These are phyloP conservation scores for Alviniconcha strummeri DNA, from an alignment of 2,888 invertebrate species.

Conservation along the genomic window DNA sequence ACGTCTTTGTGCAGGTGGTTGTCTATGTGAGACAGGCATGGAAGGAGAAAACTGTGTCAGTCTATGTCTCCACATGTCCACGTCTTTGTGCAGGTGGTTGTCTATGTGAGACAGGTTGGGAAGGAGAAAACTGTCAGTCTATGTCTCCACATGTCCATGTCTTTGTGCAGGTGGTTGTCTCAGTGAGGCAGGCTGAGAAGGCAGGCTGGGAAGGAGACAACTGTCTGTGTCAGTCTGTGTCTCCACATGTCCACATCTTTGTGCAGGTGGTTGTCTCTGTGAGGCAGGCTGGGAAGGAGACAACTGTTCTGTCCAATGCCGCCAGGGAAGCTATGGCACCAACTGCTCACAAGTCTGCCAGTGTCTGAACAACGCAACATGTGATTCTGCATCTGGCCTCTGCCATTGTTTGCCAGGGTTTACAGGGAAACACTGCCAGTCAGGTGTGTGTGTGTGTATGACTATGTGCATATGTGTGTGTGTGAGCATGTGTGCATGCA, in stretches of 20 bases:
- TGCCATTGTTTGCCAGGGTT: slow-evolving; percentile 58
- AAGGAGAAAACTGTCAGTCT: not conserved
- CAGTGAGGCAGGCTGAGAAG: too few relatives aligned
- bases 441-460: slow-evolving; percentile 38
- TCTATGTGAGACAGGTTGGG: too few relatives aligned
- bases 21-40: too few relatives aligned
- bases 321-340: slow-evolving; percentile 55
- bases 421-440: slow-evolving; percentile 54
- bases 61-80: not conserved
- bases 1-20: too few relatives aligned
- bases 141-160: not conserved
- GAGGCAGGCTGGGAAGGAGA: slow-evolving; percentile 65
- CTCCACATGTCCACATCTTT: not conserved
- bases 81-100: too few relatives aligned
- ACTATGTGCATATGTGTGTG: not conserved
- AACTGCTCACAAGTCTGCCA: slow-evolving; percentile 55
- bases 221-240: too few relatives aligned
- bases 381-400: slow-evolving; percentile 53
- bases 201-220: too few relatives aligned
- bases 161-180: too few relatives aligned
- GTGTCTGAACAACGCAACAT: slow-evolving; percentile 52
- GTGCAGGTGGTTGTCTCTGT: slow-evolving; percentile 70
- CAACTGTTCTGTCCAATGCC: slow-evolving; percentile 60
- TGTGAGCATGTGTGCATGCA: not conserved
- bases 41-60: not conserved